Conservation (phyloP, 2,797 vertebrate genomes). For the Anguilla pacifica region DNA sequence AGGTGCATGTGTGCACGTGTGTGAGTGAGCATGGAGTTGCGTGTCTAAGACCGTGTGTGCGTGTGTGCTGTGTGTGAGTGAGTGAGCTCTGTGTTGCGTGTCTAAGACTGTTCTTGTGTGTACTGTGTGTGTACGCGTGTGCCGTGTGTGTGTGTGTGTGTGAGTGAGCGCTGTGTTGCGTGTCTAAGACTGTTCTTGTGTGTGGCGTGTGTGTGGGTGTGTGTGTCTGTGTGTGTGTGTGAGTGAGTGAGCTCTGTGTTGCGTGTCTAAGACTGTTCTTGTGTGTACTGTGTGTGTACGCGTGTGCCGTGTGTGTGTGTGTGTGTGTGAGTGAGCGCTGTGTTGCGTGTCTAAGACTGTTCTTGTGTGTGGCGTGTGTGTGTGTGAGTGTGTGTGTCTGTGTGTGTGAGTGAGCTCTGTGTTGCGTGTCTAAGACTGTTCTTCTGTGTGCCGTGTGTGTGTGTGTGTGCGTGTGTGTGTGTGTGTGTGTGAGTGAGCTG, state of each 20-base stretch:
- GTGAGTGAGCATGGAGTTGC: too few species aligned
- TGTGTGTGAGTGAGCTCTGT: conserved; percentile 27
- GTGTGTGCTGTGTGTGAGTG: too few species aligned
- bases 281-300: not conserved
- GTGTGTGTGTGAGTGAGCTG: conserved; percentile 1
- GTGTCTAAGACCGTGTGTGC: not conserved
- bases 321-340: too few species aligned
- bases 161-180: too few species aligned
- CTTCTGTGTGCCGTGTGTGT: not conserved
- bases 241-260: conserved; percentile 21
- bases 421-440: not conserved
- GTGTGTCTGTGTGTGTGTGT: conserved; percentile 4
- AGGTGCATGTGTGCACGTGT: conserved; percentile 24
- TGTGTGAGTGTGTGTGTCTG: conserved; percentile 12
- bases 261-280: not conserved
- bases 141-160: too few species aligned
- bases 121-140: too few species aligned
- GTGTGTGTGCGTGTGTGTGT: conserved; percentile 21
- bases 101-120: too few species aligned
- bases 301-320: not conserved
- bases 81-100: too few species aligned
- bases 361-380: not conserved
- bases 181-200: too few species aligned
- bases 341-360: too few species aligned
- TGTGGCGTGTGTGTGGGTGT: too few species aligned